Evolutionary conservation across 2,888 invertebrate species (phyloP).

Genomic region (Pyrrhosoma nymphula): DNA sequence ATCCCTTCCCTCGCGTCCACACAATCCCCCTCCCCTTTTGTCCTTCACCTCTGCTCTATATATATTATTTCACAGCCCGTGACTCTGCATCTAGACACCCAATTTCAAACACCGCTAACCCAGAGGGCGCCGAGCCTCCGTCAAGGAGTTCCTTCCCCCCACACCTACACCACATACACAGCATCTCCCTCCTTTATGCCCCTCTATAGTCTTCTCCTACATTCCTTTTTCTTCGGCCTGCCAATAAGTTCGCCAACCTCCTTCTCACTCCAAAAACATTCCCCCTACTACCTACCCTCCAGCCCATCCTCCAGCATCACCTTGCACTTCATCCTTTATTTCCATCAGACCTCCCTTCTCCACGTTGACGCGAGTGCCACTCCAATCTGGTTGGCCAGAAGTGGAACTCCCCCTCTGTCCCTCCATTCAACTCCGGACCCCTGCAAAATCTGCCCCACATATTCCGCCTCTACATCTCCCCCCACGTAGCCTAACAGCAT

Average conservation of each 20-base stretch:
- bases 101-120: slow-evolving; percentile 15
- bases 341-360: neutral
- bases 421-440: neutral
- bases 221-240: neutral
- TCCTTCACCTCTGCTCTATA: neutral
- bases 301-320: neutral
- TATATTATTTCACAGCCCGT: neutral
- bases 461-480: neutral
- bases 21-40: neutral
- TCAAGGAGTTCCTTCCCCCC: neutral
- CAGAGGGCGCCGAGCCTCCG: neutral
- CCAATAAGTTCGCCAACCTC: neutral
- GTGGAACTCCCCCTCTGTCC: neutral
- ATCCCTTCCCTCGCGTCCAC: neutral
- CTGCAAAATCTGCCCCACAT: slow-evolving; percentile 7
- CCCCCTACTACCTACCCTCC: neutral
- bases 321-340: neutral
- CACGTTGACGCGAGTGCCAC: neutral
- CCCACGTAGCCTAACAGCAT: neutral
- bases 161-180: neutral
- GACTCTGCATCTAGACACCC: slow-evolving; percentile 12
- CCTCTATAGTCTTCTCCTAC: neutral
- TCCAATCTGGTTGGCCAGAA: neutral
- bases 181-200: neutral
- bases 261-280: neutral